Conservation (phyloP, 2,113 vertebrate species). For the Sinocyclocheilus anshuiensis region DNA sequence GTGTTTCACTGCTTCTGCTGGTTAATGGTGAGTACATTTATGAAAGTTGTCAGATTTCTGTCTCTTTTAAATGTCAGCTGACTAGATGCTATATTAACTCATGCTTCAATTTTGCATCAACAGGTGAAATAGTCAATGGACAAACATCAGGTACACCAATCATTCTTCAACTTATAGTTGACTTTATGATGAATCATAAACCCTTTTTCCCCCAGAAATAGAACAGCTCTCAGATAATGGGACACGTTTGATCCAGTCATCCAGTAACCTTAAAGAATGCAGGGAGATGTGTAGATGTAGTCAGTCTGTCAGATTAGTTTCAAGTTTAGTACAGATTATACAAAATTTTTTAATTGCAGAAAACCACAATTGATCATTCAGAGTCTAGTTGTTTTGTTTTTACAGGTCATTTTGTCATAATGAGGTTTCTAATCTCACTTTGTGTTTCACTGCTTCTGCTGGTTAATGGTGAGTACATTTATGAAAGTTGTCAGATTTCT, state of each 20-base stretch:
- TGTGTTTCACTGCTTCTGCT: background rate
- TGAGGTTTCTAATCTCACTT: background rate
- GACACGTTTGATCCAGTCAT: too few relatives aligned
- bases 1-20: background rate
- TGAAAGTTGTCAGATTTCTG: background rate
- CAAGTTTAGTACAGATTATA: background rate
- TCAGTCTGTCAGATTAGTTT: too few relatives aligned
- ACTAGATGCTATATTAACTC: background rate
- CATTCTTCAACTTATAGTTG: background rate
- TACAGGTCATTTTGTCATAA: background rate
- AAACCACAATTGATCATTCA: background rate
- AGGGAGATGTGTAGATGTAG: background rate
- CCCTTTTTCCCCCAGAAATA: background rate
- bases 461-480: background rate
- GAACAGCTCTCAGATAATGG: too few relatives aligned
- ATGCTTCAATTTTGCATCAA: background rate
- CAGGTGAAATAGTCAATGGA: slow-evolving; percentile 22
- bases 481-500: background rate
- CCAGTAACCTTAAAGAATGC: too few relatives aligned
- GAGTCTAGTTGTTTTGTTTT: background rate
- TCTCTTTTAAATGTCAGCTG: background rate
- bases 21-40: background rate
- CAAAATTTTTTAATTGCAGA: background rate
- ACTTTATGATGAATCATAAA: background rate
- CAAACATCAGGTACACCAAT: slow-evolving; percentile 20